Evolutionary conservation across 2,113 vertebrate species (phyloP).

Genomic region (Nematolebias whitei): DNA sequence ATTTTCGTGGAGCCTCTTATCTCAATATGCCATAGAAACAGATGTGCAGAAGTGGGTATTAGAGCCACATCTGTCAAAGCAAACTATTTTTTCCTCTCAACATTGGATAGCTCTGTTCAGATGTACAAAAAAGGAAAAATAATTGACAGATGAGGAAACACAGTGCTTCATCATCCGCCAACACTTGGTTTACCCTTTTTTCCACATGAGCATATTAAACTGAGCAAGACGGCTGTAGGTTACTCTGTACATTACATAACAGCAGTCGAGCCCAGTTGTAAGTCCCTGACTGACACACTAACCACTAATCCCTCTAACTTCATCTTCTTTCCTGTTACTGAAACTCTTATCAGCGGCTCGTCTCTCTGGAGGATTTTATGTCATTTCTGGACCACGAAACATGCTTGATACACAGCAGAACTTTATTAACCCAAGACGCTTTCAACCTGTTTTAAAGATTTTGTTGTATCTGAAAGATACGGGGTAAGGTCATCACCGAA

Average conservation of each 20-base stretch:
- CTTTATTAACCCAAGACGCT: slow-evolving; percentile 47
- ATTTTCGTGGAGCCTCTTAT: no score
- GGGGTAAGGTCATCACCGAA: neutral
- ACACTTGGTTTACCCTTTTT: neutral
- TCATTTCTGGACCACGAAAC: slow-evolving; percentile 15
- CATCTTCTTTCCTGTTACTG: slow-evolving; percentile 22
- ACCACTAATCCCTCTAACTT: slow-evolving; percentile 34
- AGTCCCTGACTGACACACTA: slow-evolving; percentile 31
- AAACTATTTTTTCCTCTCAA: no score
- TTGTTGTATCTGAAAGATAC: slow-evolving; percentile 5
- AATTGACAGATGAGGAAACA: no score
- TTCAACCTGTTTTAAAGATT: slow-evolving; percentile 21
- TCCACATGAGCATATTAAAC: neutral
- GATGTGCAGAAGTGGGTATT: no score
- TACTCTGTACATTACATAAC: slow-evolving; percentile 9
- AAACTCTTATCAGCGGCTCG: slow-evolving; percentile 29
- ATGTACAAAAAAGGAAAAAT: no score
- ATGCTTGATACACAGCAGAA: slow-evolving; percentile 20
- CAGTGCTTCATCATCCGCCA: neutral
- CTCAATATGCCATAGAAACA: no score
- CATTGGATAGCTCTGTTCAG: no score
- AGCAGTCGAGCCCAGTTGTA: slow-evolving; percentile 24
- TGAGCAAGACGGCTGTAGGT: slow-evolving; percentile 12
- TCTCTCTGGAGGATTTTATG: slow-evolving; percentile 19
- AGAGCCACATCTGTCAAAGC: no score